Base-by-base conservation (phyloP, 2,797 vertebrate genomes). In the Channallabes apus region DNA sequence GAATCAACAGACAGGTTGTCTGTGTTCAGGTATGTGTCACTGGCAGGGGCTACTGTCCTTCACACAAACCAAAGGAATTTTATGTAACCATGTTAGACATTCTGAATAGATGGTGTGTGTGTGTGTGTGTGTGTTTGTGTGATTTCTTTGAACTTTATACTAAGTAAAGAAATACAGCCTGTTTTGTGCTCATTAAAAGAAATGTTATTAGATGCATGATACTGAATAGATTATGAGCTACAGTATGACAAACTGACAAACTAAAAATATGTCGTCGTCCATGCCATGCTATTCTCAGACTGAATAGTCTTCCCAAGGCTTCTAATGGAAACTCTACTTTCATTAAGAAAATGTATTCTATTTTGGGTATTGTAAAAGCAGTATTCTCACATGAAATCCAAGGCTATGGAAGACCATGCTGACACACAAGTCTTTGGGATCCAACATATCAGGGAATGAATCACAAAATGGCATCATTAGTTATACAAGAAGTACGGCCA, bases 21-120 rank as follows among this genome's bases (percentile, higher is more conserved):
- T 90, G 91, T 91, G 90, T 86, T 87, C 86, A 87, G 88, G 88
- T 84, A 89, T 87, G 90, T 89, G 87, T 84, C 86, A 82, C 20
- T 87, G 87, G 89, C 87, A 89, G 86, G 85, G 82, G 68, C 91
- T 72, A 59, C 86, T 65, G 90, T 89, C 87, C 38, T 93, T 93
- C 88, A 88, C 94, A 94, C 91, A 54, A 88, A 88, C 90, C 56
- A 87, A 91, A 91, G 94, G 94, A 95, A 95, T 95, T 92, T 95
- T 82, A 91, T 89, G 89, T 85, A 79, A 87, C 87, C 58, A 91
- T 95, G 93, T 91, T 91, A 95, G 93, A 91, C 92, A 86, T 85
- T 89, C 85, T 89, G 89, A 90, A 86, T 88, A 59, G 20, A 38
- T 65, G 84, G 88, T 89, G 73, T 82, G 62, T 32, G 32, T 81